phyloP scores from a whole-genome alignment of 2,797 vertebrate genomes.

The Premnoplex brunnescens region DNA sequence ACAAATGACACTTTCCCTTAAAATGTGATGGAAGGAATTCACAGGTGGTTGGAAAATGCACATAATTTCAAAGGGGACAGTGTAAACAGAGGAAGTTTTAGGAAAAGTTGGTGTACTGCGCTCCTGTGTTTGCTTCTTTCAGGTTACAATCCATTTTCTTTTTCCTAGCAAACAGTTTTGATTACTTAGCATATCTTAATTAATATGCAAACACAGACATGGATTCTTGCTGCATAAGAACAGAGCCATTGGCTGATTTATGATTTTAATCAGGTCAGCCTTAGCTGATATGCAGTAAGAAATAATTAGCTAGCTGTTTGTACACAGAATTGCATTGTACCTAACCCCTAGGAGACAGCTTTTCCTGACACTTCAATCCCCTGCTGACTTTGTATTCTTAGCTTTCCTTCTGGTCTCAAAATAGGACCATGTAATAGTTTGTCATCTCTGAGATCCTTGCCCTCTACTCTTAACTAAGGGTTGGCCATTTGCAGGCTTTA shows the following conservation, averaged over 20 bases:
- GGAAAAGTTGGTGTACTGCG: neutral
- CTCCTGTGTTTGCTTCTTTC: neutral
- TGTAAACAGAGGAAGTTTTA: neutral
- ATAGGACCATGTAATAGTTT: neutral
- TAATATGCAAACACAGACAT: constrained; percentile 45
- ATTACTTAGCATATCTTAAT: constrained; percentile 46
- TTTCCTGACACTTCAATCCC: constrained; percentile 25
- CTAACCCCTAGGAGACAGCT: neutral
- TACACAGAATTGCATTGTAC: constrained; percentile 20
- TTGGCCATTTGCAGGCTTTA: neutral
- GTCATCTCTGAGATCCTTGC: neutral
- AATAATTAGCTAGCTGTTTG: constrained; percentile 61
- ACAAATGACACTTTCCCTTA: neutral
- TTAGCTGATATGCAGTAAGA: constrained; percentile 55
- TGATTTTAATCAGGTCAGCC: constrained; percentile 68
- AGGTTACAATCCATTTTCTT: constrained; percentile 21
- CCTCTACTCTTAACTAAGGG: neutral
- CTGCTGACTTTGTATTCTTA: constrained; percentile 42
- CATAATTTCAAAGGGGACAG: neutral
- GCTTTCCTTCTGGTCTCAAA: neutral
- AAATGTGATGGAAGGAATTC: neutral
- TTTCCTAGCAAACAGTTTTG: constrained; percentile 3
- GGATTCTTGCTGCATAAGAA: constrained; percentile 24
- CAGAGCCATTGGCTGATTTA: constrained; percentile 59
- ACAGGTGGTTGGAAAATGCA: neutral